Evolutionary conservation across 1,140 invertebrate species (phyloP), one percentile per base, ranked within the genome.

Genomic region (Caenorhabditis briggsae): DNA sequence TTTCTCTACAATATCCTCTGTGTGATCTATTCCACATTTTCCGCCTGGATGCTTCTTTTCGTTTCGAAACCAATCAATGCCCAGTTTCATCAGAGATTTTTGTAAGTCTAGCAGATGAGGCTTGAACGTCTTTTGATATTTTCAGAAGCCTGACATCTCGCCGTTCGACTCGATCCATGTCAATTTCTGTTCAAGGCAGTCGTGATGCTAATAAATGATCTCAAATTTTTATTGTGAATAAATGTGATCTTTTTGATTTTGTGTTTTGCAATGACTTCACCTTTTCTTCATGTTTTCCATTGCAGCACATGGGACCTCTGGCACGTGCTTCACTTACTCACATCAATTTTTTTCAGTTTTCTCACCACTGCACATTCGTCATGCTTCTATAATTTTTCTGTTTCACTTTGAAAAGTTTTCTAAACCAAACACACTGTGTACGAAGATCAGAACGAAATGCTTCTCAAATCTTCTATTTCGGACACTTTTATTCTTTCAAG

Each of bases 1-100:
- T 78, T 78, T 53, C n/a, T 78, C 11, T 78, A 78, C 50, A 78
- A 78, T 41, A 78, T 78, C 33, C 70, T 78, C 23, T 78, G 70
- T 23, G 46, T 78, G 7, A 78, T 78, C 7, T 78, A 78, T 50
- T 78, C 70, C 20, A 78, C 70, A 6, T 78, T 78, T n/a, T 78
- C 70, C n/a, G 70, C 70, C 11, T 78, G 70, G 70, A 78, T 78
- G 70, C 70, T 78, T 78, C 46, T 78, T 5, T 46, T 78, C 20
- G 46, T 78, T 23, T 78, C 70, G 23, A 78, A 78, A 78, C 70
- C 70, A 18, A 78, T 78, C 5, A 78, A 78, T 23, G 0, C 43
- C 2, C 46, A 78, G 11, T 9, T 78, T 50, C 43, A 53, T 14
- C 43, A 53, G 46, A 48, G n/a, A 53, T 78, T 78, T 14, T 78